phyloP scores from a whole-genome alignment of 2,797 vertebrate species.

The Denticeps clupeoides region DNA sequence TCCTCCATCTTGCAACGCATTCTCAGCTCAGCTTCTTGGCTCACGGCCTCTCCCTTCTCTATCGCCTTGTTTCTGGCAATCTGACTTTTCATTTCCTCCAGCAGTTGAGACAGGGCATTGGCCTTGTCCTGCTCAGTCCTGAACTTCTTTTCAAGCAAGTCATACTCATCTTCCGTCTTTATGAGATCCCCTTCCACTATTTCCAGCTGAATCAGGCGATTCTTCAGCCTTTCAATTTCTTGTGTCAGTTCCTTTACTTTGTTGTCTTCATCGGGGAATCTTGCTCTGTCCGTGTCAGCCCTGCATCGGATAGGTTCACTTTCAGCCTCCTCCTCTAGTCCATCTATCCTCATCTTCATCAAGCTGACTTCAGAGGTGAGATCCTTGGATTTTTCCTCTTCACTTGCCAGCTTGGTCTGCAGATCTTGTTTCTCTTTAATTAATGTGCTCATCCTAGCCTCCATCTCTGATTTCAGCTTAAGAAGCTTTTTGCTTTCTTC shows the following conservation, averaged over 20 bases:
- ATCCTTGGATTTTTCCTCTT: slow-evolving; percentile 72
- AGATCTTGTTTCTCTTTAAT: slow-evolving; percentile 75
- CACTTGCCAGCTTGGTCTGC: slow-evolving; percentile 59
- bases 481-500: slow-evolving; percentile 94
- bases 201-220: slow-evolving; percentile 82
- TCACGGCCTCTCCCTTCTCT: slow-evolving; percentile 77
- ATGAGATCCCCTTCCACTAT: slow-evolving; percentile 90
- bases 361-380: slow-evolving; percentile 60
- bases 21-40: slow-evolving; percentile 77
- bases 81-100: slow-evolving; percentile 84
- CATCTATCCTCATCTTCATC: slow-evolving; percentile 71
- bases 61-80: slow-evolving; percentile 82
- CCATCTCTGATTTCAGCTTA: slow-evolving; percentile 88
- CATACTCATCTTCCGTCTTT: slow-evolving; percentile 94
- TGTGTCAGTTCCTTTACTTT: slow-evolving; percentile 73
- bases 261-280: slow-evolving; percentile 64
- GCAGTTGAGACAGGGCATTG: slow-evolving; percentile 69
- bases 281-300: slow-evolving; percentile 42
- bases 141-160: slow-evolving; percentile 85
- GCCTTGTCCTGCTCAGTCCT: slow-evolving; percentile 87
- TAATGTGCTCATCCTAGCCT: slow-evolving; percentile 67
- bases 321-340: slow-evolving; percentile 68
- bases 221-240: slow-evolving; percentile 81
- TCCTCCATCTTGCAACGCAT: slow-evolving; percentile 78
- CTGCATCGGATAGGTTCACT: slow-evolving; percentile 58